phyloP scores from a whole-genome alignment of 2,113 vertebrate species.

The Poecilia latipinna region DNA sequence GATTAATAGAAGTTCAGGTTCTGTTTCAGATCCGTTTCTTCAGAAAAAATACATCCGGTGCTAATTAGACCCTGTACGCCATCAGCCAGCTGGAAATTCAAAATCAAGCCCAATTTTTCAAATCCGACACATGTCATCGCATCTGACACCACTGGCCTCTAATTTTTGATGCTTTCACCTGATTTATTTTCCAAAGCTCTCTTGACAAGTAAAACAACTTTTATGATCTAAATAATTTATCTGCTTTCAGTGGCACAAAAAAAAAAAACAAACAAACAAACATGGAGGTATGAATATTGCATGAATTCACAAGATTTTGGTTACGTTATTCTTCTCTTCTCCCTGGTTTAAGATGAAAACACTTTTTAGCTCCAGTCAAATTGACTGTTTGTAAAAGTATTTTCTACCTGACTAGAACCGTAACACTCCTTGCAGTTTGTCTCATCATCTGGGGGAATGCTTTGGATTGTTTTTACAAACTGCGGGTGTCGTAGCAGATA shows the following conservation, averaged over 20 bases:
- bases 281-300: neutral
- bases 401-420: constrained; percentile 32
- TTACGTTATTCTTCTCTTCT: constrained; percentile 10
- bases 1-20: constrained; percentile 80
- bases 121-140: constrained; percentile 76
- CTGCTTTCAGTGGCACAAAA: constrained; percentile 1
- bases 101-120: constrained; percentile 72
- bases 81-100: constrained; percentile 80
- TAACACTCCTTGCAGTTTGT: constrained; percentile 3
- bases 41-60: constrained; percentile 74
- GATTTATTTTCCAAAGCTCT: constrained; percentile 44
- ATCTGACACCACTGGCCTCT: constrained; percentile 51
- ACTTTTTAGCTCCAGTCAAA: constrained; percentile 6
- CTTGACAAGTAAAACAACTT: constrained; percentile 5
- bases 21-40: constrained; percentile 79
- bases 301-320: neutral
- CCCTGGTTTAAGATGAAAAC: neutral
- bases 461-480: constrained; percentile 37
- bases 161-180: constrained; percentile 70
- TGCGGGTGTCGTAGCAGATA: constrained; percentile 17
- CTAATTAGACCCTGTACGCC: constrained; percentile 82
- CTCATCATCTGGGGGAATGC: constrained; percentile 32
- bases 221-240: neutral
- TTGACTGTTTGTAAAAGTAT: constrained; percentile 16
- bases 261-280: neutral